Evolutionary conservation across 2,888 invertebrate species (phyloP).

Genomic region (Iselma pallidipennis): DNA sequence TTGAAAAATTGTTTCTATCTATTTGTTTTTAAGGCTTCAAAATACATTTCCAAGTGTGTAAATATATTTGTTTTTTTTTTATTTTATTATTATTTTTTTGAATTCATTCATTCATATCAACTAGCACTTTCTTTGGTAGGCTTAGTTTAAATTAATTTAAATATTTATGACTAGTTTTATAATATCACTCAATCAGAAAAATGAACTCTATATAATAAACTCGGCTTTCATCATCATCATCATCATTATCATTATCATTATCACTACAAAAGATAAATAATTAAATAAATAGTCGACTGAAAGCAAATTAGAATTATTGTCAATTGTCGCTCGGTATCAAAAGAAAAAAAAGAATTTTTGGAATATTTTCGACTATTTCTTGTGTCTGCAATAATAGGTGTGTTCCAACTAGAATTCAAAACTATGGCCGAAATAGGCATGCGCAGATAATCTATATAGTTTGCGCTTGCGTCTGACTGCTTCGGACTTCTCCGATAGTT

Average conservation of each 20-base stretch:
- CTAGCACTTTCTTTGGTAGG: slow-evolving; percentile 53
- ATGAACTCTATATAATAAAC: slow-evolving; percentile 21
- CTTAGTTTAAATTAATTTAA: slow-evolving; percentile 39
- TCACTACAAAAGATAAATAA: neutral
- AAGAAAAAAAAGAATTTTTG: slow-evolving; percentile 15
- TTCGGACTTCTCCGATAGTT: no score
- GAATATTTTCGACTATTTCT: no score
- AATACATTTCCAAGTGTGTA: slow-evolving; percentile 21
- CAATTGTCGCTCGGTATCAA: slow-evolving; percentile 27
- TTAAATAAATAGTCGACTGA: slow-evolving; percentile 15
- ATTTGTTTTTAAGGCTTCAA: slow-evolving; percentile 22
- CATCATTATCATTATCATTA: neutral
- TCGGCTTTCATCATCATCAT: slow-evolving; percentile 14
- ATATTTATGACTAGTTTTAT: slow-evolving; percentile 49
- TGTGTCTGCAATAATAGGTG: no score
- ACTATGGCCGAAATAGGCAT: no score
- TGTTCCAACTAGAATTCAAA: no score
- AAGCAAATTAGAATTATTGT: slow-evolving; percentile 31
- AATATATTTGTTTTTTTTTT: slow-evolving; percentile 12
- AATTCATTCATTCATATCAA: slow-evolving; percentile 38
- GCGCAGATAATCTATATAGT: no score
- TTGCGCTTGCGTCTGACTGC: no score
- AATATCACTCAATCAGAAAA: slow-evolving; percentile 48
- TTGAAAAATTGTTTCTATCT: slow-evolving; percentile 39
- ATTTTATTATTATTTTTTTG: slow-evolving; percentile 14